Evolutionary conservation across 2,113 vertebrate genomes (phyloP).

Genomic region (Sturnira hondurensis): DNA sequence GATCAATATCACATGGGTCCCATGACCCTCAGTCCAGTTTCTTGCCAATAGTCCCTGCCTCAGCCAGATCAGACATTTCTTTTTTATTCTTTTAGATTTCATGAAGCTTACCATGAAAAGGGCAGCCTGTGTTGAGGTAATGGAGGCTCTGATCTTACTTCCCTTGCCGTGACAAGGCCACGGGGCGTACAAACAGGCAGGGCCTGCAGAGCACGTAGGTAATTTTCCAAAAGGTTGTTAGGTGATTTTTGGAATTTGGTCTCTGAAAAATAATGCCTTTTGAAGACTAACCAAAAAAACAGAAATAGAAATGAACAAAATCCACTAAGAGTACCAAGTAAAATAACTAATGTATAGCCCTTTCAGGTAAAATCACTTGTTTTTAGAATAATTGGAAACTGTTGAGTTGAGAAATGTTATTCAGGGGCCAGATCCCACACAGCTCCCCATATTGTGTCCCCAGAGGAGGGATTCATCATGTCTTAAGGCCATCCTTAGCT

Average conservation of each 20-base stretch:
- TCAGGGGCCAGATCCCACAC: background rate
- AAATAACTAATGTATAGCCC: accelerated
- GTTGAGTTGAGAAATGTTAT: background rate
- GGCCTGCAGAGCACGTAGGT: accelerated
- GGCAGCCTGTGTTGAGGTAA: background rate
- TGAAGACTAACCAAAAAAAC: background rate
- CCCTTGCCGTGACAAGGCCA: background rate
- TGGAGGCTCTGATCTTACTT: background rate
- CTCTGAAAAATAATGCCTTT: background rate
- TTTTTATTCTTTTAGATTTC: background rate
- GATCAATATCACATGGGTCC: background rate
- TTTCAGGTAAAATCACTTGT: background rate
- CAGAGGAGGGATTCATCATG: accelerated
- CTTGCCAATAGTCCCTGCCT: background rate
- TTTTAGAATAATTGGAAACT: background rate
- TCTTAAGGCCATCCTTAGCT: background rate
- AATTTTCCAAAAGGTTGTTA: background rate
- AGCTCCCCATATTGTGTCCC: background rate
- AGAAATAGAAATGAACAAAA: background rate
- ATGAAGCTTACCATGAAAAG: background rate
- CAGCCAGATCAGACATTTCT: background rate
- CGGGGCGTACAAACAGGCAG: too few species aligned
- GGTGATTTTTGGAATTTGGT: background rate
- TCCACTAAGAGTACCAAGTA: background rate
- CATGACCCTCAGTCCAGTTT: background rate